phyloP scores from a whole-genome alignment of 2,113 vertebrate species.

The Stomatorhinus ivindoensis region DNA sequence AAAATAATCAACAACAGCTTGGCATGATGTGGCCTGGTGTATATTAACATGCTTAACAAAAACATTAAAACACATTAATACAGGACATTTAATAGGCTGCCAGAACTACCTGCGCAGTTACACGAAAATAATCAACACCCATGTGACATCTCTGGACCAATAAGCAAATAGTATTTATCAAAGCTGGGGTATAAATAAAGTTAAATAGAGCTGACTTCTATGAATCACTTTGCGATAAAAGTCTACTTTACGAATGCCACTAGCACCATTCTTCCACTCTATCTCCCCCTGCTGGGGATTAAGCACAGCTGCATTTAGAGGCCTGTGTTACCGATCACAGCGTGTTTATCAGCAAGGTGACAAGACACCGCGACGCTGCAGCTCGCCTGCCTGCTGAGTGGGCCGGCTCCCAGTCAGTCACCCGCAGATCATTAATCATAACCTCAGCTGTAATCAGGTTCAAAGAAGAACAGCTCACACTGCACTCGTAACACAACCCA shows the following conservation, averaged over 20 bases:
- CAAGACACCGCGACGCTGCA: background rate
- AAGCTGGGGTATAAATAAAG: background rate
- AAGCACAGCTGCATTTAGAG: background rate
- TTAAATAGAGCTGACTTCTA: background rate
- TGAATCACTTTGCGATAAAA: background rate
- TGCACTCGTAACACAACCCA: background rate
- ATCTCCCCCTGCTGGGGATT: background rate
- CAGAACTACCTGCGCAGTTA: background rate
- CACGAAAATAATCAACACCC: background rate
- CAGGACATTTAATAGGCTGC: background rate
- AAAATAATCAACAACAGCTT: background rate
- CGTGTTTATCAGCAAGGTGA: background rate
- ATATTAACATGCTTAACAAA: background rate
- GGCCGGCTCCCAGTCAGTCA: background rate
- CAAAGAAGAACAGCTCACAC: background rate
- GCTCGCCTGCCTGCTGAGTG: background rate
- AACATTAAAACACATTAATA: background rate
- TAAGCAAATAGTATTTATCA: background rate
- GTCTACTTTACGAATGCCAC: background rate
- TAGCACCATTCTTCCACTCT: background rate
- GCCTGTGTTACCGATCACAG: background rate
- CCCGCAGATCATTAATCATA: background rate
- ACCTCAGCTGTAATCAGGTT: background rate
- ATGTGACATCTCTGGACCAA: background rate
- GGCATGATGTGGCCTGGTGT: background rate